These are phyloP conservation scores for Remorina albescens DNA, from an alignment of 2,797 vertebrate species.

Conservation along the genomic window DNA sequence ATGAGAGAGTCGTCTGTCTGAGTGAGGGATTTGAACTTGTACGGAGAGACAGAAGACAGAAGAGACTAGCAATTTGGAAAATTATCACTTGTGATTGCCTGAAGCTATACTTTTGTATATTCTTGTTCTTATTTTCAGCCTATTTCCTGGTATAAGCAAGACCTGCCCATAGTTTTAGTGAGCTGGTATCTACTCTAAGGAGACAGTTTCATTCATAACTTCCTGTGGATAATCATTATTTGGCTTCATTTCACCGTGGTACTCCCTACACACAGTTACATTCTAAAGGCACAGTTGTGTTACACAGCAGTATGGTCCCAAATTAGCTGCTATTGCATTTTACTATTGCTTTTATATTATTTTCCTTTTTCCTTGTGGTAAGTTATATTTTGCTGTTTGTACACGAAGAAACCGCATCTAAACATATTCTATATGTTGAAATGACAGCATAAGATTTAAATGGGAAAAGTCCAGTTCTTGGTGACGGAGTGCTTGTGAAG, in stretches of 20 bases:
- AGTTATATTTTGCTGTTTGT: background rate
- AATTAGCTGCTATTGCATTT: background rate
- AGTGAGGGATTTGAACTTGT: slow-evolving; percentile 75
- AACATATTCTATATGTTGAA: slow-evolving; percentile 4
- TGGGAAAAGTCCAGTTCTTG: background rate
- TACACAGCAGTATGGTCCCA: background rate
- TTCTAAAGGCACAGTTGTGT: background rate
- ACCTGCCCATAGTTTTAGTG: slow-evolving; percentile 41
- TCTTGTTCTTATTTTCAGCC: slow-evolving; percentile 73
- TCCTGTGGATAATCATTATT: slow-evolving; percentile 56
- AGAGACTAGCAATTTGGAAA: slow-evolving; percentile 83
- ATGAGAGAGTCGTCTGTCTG: slow-evolving; percentile 81
- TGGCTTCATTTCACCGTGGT: slow-evolving; percentile 43
- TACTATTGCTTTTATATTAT: background rate
- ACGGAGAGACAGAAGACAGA: slow-evolving; percentile 76
- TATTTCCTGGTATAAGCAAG: slow-evolving; percentile 69
- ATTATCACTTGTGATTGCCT: slow-evolving; percentile 80
- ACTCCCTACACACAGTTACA: background rate
- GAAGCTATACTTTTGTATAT: slow-evolving; percentile 79
- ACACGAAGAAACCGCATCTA: background rate
- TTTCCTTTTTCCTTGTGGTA: background rate
- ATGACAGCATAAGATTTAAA: slow-evolving; percentile 27
- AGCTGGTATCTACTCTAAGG: slow-evolving; percentile 25
- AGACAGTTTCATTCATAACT: slow-evolving; percentile 62
- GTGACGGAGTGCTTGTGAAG: no score